A percentile compares a stretch with the other conserved stretches of the same genome.
Evolutionary conservation across 2,888 invertebrate genomes (phyloP).

Genomic region (Mesorhabditis spiculigera): DNA sequence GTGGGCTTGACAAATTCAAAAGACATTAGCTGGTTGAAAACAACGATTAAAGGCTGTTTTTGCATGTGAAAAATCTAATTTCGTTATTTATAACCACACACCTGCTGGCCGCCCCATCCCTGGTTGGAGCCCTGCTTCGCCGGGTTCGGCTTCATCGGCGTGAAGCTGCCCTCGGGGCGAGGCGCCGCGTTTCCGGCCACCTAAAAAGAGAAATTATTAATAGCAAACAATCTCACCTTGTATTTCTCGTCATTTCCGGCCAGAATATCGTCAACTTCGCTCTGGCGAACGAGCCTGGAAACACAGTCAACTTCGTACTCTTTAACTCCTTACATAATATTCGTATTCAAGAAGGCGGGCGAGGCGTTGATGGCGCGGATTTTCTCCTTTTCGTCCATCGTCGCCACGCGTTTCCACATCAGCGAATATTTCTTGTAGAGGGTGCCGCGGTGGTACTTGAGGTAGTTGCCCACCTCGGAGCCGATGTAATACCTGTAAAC

Average conservation of each 20-base stretch:
- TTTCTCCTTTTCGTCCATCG: slow-evolving; percentile 90
- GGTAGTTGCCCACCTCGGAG: slow-evolving; percentile 87
- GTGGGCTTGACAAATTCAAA: too few species aligned
- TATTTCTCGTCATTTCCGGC: slow-evolving; percentile 97
- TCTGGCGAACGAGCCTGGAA: slow-evolving; percentile 72
- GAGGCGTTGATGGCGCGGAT: slow-evolving; percentile 67
- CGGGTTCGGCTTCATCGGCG: slow-evolving; percentile 6
- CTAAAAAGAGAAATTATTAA: slow-evolving; percentile 9
- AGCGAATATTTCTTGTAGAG: slow-evolving; percentile 97
- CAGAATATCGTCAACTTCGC: slow-evolving; percentile 84
- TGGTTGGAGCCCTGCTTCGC: neutral
- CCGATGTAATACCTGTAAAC: slow-evolving; percentile 27
- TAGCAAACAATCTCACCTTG: neutral
- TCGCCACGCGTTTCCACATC: slow-evolving; percentile 87
- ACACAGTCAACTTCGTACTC: neutral
- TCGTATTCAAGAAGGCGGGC: slow-evolving; percentile 67
- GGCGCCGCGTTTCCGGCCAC: neutral
- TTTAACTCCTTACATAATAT: slow-evolving; percentile 73
- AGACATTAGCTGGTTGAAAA: too few species aligned
- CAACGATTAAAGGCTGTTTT: too few species aligned
- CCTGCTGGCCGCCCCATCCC: neutral
- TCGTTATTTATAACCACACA: neutral
- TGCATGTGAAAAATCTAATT: too few species aligned
- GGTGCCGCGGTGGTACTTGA: slow-evolving; percentile 91
- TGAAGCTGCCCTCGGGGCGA: neutral